A percentile compares a stretch with the other conserved stretches of the same genome.
phyloP scores from a whole-genome alignment of 2,888 invertebrate species.

The Athetis lepigone region DNA sequence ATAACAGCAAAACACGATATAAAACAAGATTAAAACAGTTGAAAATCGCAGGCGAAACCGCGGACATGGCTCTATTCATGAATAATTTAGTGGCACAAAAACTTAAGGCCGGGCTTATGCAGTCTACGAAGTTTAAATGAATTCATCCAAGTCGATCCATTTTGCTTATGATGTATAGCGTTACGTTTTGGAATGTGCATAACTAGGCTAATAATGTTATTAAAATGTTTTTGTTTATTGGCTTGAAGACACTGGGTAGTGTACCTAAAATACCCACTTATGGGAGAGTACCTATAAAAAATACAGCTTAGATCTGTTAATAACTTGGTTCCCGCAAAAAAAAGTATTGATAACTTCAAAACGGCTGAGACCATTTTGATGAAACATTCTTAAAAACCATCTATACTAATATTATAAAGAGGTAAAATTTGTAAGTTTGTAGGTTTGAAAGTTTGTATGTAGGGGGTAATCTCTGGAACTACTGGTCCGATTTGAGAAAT shows the following conservation, averaged over 20 bases:
- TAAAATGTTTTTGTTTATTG: conserved; percentile 34
- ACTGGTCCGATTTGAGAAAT: too few species aligned
- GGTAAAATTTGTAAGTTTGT: too few species aligned
- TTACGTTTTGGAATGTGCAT: conserved; percentile 53
- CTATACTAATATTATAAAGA: too few species aligned
- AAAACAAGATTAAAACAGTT: conserved; percentile 55
- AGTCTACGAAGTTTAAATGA: conserved; percentile 74
- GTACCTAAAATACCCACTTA: too few species aligned
- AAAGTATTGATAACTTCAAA: too few species aligned
- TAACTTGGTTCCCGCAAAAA: too few species aligned
- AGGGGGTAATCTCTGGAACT: too few species aligned
- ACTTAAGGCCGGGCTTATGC: conserved; percentile 65
- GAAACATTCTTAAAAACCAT: too few species aligned
- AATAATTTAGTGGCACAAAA: conserved; percentile 72
- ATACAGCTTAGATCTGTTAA: too few species aligned
- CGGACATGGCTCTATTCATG: conserved; percentile 64
- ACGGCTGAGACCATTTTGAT: too few species aligned
- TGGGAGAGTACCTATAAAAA: too few species aligned
- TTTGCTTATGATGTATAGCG: conserved; percentile 66
- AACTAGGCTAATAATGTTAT: conserved; percentile 17
- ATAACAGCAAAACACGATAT: conserved; percentile 49
- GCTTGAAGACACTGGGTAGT: neutral
- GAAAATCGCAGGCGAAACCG: conserved; percentile 60
- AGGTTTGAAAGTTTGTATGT: too few species aligned
- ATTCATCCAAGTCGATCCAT: conserved; percentile 71